A percentile compares a stretch with the other conserved stretches of the same genome.
phyloP scores from a whole-genome alignment of 2,888 invertebrate genomes.

The Melanotus villosus region DNA sequence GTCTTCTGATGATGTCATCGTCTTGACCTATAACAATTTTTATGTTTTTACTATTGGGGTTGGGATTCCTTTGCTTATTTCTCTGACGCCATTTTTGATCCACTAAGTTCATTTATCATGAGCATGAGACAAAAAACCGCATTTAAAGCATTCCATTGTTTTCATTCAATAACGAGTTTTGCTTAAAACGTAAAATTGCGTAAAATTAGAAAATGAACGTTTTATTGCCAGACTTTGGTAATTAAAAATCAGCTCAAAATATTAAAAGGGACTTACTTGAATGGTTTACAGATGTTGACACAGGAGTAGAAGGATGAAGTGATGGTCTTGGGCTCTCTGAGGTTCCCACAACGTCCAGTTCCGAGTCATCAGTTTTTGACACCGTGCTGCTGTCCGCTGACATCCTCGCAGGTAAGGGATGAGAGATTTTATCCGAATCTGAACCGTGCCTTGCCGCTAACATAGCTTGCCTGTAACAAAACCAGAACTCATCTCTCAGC shows the following conservation, averaged over 20 bases:
- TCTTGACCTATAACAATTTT: conserved; percentile 73
- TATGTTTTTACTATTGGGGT: neutral
- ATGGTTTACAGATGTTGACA: conserved; percentile 60
- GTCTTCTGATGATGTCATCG: conserved; percentile 68
- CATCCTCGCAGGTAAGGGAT: conserved; percentile 67
- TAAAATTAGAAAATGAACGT: too few species aligned
- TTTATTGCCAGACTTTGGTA: too few species aligned
- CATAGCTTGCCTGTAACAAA: conserved; percentile 81
- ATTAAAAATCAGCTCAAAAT: too few species aligned
- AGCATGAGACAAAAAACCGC: too few species aligned
- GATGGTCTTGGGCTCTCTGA: conserved; percentile 85
- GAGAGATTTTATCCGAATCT: conserved; percentile 72
- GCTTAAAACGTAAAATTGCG: too few species aligned
- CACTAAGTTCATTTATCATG: too few species aligned
- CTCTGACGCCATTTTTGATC: too few species aligned
- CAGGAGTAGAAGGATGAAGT: conserved; percentile 66
- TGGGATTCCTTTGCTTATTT: neutral
- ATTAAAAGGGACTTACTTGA: conserved; percentile 56
- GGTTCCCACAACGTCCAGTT: conserved; percentile 91
- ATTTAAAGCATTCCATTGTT: too few species aligned
- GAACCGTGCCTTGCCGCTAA: conserved; percentile 70
- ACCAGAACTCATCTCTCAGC: too few species aligned
- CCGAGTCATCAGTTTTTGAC: conserved; percentile 86
- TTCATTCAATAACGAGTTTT: too few species aligned
- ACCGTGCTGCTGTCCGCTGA: conserved; percentile 68